Evolutionary conservation across 2,888 invertebrate genomes (phyloP).

Genomic region (Frankliniella intonsa): DNA sequence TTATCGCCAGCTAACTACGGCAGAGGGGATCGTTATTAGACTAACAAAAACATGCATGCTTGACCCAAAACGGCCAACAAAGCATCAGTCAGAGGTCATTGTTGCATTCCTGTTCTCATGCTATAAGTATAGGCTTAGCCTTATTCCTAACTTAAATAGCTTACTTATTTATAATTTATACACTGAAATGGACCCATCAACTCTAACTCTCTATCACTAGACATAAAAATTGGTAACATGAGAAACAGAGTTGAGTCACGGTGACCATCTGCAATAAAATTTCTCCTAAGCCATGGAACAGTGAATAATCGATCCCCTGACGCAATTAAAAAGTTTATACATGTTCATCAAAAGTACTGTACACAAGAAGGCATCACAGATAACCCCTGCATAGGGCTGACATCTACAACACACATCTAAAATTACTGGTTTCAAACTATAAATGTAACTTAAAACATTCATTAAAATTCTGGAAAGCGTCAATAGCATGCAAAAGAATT

Average conservation of each 20-base stretch:
- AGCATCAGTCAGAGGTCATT: background rate
- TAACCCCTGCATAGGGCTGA: background rate
- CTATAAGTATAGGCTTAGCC: background rate
- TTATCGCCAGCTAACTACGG: background rate
- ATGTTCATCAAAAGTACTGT: slow-evolving; percentile 6
- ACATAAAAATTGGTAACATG: slow-evolving; percentile 21
- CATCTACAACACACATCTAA: slow-evolving; percentile 9
- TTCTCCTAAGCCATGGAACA: background rate
- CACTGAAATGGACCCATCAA: slow-evolving; percentile 6
- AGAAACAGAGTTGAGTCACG: slow-evolving; percentile 15
- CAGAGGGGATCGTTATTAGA: background rate
- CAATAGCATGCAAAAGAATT: background rate
- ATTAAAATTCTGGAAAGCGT: background rate
- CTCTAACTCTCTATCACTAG: slow-evolving; percentile 23
- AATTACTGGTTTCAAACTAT: background rate
- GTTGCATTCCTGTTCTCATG: background rate
- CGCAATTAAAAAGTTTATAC: background rate
- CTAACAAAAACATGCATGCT: background rate
- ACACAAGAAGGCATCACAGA: slow-evolving; percentile 11
- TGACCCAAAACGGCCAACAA: background rate
- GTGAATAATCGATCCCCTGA: background rate
- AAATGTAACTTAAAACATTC: background rate
- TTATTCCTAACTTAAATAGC: background rate
- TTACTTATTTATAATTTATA: background rate
- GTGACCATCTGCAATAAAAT: background rate